Conservation (phyloP, 2,888 invertebrate species). For the Psylliodes chrysocephalus region DNA sequence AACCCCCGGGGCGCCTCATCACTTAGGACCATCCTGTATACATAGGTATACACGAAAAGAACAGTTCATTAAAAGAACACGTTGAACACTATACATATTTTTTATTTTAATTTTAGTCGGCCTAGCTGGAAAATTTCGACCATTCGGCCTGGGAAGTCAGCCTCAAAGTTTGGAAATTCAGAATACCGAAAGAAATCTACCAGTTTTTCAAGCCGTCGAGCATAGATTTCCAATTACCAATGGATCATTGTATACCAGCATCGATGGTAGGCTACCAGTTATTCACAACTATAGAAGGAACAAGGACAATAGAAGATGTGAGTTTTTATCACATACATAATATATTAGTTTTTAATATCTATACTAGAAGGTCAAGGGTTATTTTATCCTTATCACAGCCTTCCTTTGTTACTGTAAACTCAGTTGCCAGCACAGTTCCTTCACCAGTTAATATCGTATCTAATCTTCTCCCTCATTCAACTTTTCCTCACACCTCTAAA, state of each 20-base stretch:
- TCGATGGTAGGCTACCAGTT: constrained; percentile 67
- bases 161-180: constrained; percentile 60
- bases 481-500: no score
- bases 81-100: no score
- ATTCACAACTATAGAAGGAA: constrained; percentile 64
- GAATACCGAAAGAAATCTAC: constrained; percentile 49
- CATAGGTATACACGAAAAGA: no score
- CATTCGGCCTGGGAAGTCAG: constrained; percentile 64
- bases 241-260: constrained; percentile 68
- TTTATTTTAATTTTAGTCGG: constrained; percentile 60
- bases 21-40: no score
- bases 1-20: no score
- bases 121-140: constrained; percentile 71
- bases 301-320: constrained; percentile 56
- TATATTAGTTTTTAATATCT: neutral
- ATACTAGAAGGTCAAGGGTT: neutral
- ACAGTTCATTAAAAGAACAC: no score
- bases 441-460: no score
- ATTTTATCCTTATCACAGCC: no score
- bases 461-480: no score
- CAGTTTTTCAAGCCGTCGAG: constrained; percentile 63
- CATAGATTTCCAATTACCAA: constrained; percentile 71
- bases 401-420: no score
- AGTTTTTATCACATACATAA: no score
- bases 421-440: no score